Evolutionary conservation across 37 sponge, comb jelly and placozoan genomes (phyloP).

Genomic region (Eunapius fragilis): DNA sequence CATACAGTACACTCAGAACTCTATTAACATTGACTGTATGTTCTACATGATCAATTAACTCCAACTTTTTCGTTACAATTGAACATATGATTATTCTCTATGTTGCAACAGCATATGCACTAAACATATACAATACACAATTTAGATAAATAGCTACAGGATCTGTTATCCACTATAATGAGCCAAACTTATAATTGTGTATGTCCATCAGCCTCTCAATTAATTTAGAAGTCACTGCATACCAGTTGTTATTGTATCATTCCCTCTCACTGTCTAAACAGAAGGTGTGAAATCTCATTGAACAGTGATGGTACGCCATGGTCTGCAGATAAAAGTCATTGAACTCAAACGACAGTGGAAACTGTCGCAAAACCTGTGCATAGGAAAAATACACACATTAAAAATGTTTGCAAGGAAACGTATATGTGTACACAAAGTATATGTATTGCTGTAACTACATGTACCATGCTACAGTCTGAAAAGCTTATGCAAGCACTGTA

Average conservation of each 20-base stretch:
- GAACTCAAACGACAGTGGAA: slow-evolving; percentile 95
- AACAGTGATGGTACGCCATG: slow-evolving; percentile 91
- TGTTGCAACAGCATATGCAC: no score
- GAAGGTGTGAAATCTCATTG: slow-evolving; percentile 91
- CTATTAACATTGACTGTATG: no score
- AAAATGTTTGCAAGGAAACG: neutral
- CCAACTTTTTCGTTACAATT: no score
- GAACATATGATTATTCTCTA: no score
- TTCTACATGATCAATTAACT: no score
- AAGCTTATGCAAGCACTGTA: no score
- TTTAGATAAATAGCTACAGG: neutral
- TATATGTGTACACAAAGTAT: neutral
- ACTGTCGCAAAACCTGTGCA: slow-evolving; percentile 83
- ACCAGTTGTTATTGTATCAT: slow-evolving; percentile 67
- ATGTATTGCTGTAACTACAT: neutral
- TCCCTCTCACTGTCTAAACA: slow-evolving; percentile 91
- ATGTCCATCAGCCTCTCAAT: neutral
- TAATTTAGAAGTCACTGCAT: no score
- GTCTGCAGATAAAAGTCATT: slow-evolving; percentile 85
- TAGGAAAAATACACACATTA: neutral
- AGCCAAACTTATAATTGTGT: neutral
- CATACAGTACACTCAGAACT: neutral
- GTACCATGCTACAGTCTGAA: no score
- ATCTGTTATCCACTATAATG: no score
- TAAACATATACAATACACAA: no score